Conservation (phyloP, 2,113 vertebrate species). For the Pelecanoides urinatrix region DNA sequence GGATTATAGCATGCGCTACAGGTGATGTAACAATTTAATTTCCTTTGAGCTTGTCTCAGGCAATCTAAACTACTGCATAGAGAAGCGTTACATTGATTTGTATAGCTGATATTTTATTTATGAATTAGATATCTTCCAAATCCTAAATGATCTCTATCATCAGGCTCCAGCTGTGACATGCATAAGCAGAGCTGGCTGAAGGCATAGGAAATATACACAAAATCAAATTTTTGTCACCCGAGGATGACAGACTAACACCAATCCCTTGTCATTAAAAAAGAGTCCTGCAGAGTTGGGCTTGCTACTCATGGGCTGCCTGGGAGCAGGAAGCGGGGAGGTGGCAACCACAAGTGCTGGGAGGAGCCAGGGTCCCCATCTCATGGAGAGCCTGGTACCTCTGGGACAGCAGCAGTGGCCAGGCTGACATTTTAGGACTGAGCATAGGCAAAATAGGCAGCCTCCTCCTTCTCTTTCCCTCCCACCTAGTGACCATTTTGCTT, state of each 20-base stretch:
- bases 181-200: not conserved
- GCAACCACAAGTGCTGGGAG: not conserved
- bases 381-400: not conserved
- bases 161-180: not conserved
- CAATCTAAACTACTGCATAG: not conserved
- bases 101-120: not conserved
- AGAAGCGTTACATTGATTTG: not conserved
- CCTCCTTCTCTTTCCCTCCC: not conserved
- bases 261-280: not conserved
- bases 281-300: not conserved
- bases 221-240: not conserved
- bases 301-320: not conserved
- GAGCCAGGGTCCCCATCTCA: not conserved
- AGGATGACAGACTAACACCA: not conserved
- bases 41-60: not conserved
- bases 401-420: not conserved
- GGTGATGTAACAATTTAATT: not conserved
- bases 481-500: not conserved
- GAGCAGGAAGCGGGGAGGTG: not conserved
- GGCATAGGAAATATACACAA: not conserved
- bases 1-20: not conserved
- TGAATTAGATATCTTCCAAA: not conserved
- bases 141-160: not conserved
- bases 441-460: not conserved
- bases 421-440: not conserved